Conservation (phyloP, 2,888 invertebrate genomes). For the Allygus modestus region DNA sequence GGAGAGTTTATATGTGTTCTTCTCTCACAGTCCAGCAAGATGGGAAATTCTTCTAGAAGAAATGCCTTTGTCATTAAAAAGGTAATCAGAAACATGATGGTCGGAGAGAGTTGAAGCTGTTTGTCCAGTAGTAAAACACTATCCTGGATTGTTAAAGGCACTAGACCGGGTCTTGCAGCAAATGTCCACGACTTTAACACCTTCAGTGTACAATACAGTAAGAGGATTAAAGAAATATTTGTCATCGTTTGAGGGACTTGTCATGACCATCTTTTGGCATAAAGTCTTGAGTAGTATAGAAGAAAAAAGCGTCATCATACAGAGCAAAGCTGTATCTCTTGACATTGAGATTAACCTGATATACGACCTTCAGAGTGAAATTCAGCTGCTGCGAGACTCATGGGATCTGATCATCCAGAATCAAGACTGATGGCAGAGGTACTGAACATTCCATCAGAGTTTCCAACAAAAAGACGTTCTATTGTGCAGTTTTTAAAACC, state of each 20-base stretch:
- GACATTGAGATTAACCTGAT: too few species aligned
- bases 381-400: too few species aligned
- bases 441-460: too few species aligned
- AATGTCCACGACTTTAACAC: background rate
- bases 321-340: too few species aligned
- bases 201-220: background rate
- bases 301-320: too few species aligned
- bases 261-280: too few species aligned
- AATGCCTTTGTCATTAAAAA: background rate
- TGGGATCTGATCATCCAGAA: too few species aligned
- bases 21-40: background rate
- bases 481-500: too few species aligned
- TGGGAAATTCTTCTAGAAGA: background rate
- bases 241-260: background rate
- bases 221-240: background rate
- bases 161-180: background rate
- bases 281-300: too few species aligned
- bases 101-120: background rate
- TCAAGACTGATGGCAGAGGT: too few species aligned
- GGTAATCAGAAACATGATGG: background rate
- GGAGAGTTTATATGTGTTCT: background rate
- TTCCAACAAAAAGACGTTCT: too few species aligned
- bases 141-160: background rate
- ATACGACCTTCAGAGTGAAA: too few species aligned
- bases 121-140: background rate